These are phyloP conservation scores for Oncopeltus fasciatus DNA, from an alignment of 1,140 invertebrate species.

Conservation along the genomic window DNA sequence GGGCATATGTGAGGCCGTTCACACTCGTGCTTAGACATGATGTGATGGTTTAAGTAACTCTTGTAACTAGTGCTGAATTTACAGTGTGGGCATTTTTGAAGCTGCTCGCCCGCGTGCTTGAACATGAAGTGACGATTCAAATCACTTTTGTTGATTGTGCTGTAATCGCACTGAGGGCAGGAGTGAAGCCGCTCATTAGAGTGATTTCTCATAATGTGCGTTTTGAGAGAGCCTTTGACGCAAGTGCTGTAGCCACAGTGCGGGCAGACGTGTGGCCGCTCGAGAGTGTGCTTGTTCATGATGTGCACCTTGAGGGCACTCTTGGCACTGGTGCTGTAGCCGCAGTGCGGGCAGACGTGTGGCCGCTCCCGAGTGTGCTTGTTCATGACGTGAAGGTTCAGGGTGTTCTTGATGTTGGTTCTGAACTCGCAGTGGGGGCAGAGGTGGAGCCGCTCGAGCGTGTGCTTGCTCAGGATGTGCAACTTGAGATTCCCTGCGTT, in stretches of 20 bases:
- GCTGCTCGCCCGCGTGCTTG: background rate
- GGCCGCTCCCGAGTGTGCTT: background rate
- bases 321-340: background rate
- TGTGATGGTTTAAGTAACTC: background rate
- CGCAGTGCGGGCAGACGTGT: background rate
- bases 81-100: background rate
- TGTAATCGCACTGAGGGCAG: conserved; percentile 7
- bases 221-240: background rate
- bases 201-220: background rate
- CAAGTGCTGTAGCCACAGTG: background rate
- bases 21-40: background rate
- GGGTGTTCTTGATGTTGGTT: background rate
- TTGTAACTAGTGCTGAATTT: background rate
- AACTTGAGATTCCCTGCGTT: background rate
- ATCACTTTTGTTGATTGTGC: background rate
- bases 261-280: background rate
- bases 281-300: background rate
- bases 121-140: background rate
- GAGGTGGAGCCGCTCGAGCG: background rate
- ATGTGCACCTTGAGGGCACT: background rate
- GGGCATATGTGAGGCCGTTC: background rate
- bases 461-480: background rate
- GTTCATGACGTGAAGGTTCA: background rate
- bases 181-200: background rate
- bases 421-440: background rate